Percentiles rank a stretch among this genome's conserved stretches.
These are phyloP conservation scores for Loriculus beryllinus DNA, from an alignment of 2,797 vertebrate genomes.

Conservation along the genomic window DNA sequence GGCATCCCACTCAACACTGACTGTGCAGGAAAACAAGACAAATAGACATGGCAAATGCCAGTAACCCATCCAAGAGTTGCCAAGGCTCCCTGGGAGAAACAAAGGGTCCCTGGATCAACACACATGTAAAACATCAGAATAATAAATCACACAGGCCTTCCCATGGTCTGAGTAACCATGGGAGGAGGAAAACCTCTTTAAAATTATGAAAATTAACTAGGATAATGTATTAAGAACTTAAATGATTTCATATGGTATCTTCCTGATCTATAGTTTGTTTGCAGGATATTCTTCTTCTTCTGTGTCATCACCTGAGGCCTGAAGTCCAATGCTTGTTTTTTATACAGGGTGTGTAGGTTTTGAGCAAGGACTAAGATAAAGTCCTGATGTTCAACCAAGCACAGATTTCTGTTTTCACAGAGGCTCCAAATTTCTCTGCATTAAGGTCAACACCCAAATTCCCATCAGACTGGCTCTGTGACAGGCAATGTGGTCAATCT, in stretches of 20 bases:
- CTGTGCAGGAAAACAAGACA: background rate
- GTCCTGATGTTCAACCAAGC: background rate
- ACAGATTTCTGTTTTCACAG: background rate
- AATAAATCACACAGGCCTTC: background rate
- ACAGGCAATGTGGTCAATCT: background rate
- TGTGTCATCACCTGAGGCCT: background rate
- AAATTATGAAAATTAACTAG: background rate
- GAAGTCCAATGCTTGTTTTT: background rate
- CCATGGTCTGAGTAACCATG: background rate
- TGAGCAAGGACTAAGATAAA: background rate
- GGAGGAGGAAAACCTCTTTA: background rate
- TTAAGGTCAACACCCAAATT: background rate
- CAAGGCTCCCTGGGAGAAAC: background rate
- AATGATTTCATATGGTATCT: rapidly evolving
- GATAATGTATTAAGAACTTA: background rate
- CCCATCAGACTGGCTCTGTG: background rate
- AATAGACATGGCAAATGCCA: background rate
- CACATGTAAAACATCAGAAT: background rate
- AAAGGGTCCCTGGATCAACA: background rate
- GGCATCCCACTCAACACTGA: rapidly evolving
- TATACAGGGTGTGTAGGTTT: background rate
- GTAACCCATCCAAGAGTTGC: background rate
- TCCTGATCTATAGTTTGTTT: background rate
- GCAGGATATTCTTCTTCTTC: background rate
- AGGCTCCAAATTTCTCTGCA: rapidly evolving